phyloP scores from a whole-genome alignment of 2,797 vertebrate species.

The Numenius phaeopus region DNA sequence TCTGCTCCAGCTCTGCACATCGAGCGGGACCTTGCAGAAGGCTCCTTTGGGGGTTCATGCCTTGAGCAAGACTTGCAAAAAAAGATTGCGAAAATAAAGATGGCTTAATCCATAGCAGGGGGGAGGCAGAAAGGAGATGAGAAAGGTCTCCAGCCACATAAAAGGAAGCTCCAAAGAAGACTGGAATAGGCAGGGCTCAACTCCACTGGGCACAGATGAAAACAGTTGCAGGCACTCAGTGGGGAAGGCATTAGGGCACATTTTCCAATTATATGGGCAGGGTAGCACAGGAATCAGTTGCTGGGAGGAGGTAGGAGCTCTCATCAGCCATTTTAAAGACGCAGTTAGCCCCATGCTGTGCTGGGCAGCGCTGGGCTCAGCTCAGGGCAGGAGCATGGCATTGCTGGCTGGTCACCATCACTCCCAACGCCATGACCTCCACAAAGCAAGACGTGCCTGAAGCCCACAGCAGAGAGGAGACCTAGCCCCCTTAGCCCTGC shows the following conservation, averaged over 20 bases:
- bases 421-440: background rate
- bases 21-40: background rate
- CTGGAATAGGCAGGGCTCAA: background rate
- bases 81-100: background rate
- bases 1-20: accelerated
- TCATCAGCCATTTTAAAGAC: background rate
- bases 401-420: accelerated
- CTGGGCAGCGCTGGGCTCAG: background rate
- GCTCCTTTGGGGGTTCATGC: background rate
- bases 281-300: background rate
- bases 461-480: background rate
- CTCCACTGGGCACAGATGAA: background rate
- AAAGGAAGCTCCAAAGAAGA: background rate
- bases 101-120: background rate
- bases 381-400: accelerated
- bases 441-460: accelerated
- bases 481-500: background rate
- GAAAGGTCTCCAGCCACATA: background rate
- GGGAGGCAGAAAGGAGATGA: background rate
- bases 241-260: background rate
- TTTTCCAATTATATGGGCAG: background rate
- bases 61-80: background rate
- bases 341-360: background rate
- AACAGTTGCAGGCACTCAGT: background rate
- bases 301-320: background rate